phyloP scores from a whole-genome alignment of 2,113 vertebrate species.

The Pungitius pungitius region DNA sequence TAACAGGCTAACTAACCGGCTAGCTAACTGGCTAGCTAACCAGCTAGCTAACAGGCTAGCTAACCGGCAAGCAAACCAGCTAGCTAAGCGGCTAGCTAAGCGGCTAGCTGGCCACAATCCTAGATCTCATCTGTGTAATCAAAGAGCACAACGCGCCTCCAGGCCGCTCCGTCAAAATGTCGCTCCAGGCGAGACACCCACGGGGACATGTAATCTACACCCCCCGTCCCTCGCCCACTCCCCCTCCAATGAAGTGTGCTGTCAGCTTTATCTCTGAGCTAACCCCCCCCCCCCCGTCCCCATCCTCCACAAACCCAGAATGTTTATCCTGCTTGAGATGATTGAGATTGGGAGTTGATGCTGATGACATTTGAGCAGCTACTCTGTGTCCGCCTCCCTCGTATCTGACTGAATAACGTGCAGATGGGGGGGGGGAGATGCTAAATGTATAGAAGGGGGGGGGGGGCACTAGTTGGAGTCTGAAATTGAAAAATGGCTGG shows the following conservation, averaged over 20 bases:
- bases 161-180: slow-evolving; percentile 75
- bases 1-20: no score
- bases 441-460: slow-evolving; percentile 26
- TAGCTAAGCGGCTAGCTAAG: no score
- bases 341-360: slow-evolving; percentile 75
- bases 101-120: slow-evolving; percentile 70
- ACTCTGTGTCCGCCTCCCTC: slow-evolving; percentile 36
- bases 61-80: no score
- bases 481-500: slow-evolving; percentile 27
- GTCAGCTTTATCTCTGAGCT: slow-evolving; percentile 77
- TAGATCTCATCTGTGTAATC: slow-evolving; percentile 72
- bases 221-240: slow-evolving; percentile 44
- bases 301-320: slow-evolving; percentile 10
- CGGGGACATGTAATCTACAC: slow-evolving; percentile 76
- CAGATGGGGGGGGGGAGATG: slow-evolving; percentile 31
- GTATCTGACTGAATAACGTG: slow-evolving; percentile 41
- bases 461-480: neutral
- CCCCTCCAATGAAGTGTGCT: slow-evolving; percentile 74
- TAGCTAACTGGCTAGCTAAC: no score
- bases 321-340: slow-evolving; percentile 61
- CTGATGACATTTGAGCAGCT: slow-evolving; percentile 76
- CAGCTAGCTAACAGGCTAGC: no score
- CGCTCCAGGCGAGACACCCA: slow-evolving; percentile 69
- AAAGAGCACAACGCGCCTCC: slow-evolving; percentile 59
- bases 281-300: slow-evolving; percentile 17